These are phyloP conservation scores for Nesoenas mayeri DNA, from an alignment of 2,113 vertebrate genomes.

Conservation along the genomic window DNA sequence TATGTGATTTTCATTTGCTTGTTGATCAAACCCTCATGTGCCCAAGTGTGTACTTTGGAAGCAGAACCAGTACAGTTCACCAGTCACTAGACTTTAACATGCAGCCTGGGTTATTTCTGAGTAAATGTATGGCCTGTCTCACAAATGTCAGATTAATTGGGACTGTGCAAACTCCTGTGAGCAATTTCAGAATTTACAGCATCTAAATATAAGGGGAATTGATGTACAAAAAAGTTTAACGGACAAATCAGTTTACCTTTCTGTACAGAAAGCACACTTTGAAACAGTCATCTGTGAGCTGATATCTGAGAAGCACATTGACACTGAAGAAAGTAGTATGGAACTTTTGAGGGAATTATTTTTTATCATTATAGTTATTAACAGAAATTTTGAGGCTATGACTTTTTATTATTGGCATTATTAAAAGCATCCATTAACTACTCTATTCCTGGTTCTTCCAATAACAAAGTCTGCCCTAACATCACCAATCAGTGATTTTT, in stretches of 20 bases:
- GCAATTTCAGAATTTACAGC: neutral
- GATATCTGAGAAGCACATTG: neutral
- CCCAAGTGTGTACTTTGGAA: neutral
- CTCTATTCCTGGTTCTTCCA: neutral
- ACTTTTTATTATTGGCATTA: neutral
- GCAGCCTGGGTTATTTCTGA: neutral
- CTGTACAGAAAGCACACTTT: neutral
- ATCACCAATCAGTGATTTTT: neutral
- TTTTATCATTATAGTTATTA: neutral
- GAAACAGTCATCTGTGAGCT: neutral
- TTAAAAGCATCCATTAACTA: neutral
- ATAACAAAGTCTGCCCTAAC: neutral
- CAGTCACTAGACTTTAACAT: neutral
- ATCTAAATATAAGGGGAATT: neutral
- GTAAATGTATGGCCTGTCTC: neutral
- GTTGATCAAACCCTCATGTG: neutral
- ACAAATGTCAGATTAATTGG: neutral
- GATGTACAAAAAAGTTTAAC: neutral
- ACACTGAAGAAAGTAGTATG: neutral
- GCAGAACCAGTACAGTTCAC: neutral
- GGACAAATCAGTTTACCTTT: neutral
- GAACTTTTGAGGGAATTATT: neutral
- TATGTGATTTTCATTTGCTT: neutral
- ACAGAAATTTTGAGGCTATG: neutral
- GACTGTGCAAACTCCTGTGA: neutral